Evolutionary conservation across 2,113 vertebrate genomes (phyloP).

Genomic region (Mormyrus iriodes): DNA sequence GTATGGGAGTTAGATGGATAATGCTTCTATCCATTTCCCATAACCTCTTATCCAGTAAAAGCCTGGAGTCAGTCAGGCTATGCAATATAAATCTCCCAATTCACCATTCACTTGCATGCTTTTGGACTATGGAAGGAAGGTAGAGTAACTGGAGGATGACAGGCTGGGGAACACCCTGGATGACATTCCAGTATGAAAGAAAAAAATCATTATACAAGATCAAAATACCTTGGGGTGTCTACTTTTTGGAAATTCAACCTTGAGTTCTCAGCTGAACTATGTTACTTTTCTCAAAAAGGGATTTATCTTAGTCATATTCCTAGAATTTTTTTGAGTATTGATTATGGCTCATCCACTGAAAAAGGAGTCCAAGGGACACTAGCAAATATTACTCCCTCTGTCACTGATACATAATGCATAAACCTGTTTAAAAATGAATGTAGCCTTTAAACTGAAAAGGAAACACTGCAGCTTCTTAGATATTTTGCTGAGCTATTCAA

Average conservation of each 20-base stretch:
- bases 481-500: neutral
- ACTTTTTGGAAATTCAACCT: slow-evolving; percentile 15
- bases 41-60: neutral
- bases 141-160: neutral
- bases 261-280: neutral
- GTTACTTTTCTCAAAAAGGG: neutral
- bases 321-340: slow-evolving; percentile 37
- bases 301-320: slow-evolving; percentile 21
- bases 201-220: slow-evolving; percentile 18
- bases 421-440: slow-evolving; percentile 75
- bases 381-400: slow-evolving; percentile 60
- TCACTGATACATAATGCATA: slow-evolving; percentile 75
- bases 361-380: slow-evolving; percentile 65
- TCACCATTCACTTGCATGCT: neutral
- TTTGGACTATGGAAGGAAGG: neutral
- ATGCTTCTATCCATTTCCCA: neutral
- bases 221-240: slow-evolving; percentile 11
- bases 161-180: neutral
- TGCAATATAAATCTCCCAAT: neutral
- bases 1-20: neutral
- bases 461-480: neutral
- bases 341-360: slow-evolving; percentile 65
- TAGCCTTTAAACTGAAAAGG: slow-evolving; percentile 31
- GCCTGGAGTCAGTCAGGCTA: neutral
- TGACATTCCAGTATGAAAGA: neutral